Evolutionary conservation across 1,140 invertebrate species (phyloP).

Genomic region (Carposina sasakii): DNA sequence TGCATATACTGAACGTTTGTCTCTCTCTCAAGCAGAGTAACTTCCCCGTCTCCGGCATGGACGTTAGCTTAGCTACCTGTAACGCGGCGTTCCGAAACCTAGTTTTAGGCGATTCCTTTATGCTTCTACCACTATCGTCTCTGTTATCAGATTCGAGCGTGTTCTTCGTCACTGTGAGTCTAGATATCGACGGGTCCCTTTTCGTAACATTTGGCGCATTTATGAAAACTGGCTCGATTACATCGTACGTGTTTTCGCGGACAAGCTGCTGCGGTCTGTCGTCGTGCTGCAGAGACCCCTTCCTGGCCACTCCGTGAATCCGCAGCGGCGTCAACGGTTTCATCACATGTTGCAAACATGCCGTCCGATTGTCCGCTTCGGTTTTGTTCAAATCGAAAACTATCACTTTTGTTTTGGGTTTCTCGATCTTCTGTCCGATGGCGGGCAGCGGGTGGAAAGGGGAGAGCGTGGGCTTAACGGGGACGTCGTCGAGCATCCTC

Average conservation of each 20-base stretch:
- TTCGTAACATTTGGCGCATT: constrained; percentile 38
- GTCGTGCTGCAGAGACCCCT: constrained; percentile 30
- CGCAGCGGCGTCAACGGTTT: constrained; percentile 51
- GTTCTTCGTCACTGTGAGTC: constrained; percentile 14
- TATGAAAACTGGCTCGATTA: constrained; percentile 54
- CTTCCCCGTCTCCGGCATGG: constrained; percentile 55
- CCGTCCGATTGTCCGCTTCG: constrained; percentile 22
- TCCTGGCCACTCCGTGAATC: constrained; percentile 40
- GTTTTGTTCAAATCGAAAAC: constrained; percentile 49
- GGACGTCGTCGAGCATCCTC: constrained; percentile 59
- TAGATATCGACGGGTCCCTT: constrained; percentile 21
- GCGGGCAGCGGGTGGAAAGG: constrained; percentile 66
- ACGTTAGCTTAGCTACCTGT: constrained; percentile 49
- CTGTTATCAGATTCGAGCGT: constrained; percentile 9
- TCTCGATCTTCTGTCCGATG: constrained; percentile 52
- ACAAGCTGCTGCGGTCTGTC: constrained; percentile 46
- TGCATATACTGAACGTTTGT: constrained; percentile 36
- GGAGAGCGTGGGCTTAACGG: constrained; percentile 50
- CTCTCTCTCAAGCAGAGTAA: constrained; percentile 53
- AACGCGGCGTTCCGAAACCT: constrained; percentile 62
- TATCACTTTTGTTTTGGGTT: constrained; percentile 53
- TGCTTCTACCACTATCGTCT: too few relatives aligned
- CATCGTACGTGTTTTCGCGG: constrained; percentile 62
- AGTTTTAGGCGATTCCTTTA: constrained; percentile 47
- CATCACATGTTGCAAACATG: constrained; percentile 40